Evolutionary conservation across 1,140 invertebrate species (phyloP).

Genomic region (Trichonephila clavipes): DNA sequence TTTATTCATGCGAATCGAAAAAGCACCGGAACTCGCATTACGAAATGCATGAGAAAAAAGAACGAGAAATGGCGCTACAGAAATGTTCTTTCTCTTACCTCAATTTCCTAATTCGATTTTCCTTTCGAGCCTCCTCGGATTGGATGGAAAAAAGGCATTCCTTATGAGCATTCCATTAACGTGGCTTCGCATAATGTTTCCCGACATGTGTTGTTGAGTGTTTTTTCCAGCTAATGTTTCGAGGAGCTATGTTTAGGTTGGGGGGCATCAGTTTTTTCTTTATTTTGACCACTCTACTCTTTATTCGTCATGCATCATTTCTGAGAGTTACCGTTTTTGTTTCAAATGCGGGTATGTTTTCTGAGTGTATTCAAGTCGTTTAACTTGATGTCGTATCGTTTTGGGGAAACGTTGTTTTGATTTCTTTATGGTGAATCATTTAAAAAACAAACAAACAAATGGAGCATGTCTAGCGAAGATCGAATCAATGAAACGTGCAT

Average conservation of each 20-base stretch:
- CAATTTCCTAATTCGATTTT: neutral
- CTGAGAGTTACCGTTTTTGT: neutral
- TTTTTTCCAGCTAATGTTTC: neutral
- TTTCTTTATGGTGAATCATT: no score
- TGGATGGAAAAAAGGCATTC: neutral
- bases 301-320: neutral
- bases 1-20: neutral
- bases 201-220: neutral
- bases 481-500: no score
- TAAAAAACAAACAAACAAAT: no score
- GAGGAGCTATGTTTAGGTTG: neutral
- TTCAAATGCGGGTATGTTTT: no score
- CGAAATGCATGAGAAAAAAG: neutral
- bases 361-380: no score
- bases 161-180: neutral
- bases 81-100: neutral
- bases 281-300: neutral
- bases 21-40: neutral
- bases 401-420: no score
- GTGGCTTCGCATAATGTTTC: neutral
- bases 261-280: neutral
- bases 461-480: no score
- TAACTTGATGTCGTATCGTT: no score
- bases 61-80: neutral
- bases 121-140: neutral